Conservation (phyloP, 2,113 vertebrate genomes). For the Pelodiscus sinensis region DNA sequence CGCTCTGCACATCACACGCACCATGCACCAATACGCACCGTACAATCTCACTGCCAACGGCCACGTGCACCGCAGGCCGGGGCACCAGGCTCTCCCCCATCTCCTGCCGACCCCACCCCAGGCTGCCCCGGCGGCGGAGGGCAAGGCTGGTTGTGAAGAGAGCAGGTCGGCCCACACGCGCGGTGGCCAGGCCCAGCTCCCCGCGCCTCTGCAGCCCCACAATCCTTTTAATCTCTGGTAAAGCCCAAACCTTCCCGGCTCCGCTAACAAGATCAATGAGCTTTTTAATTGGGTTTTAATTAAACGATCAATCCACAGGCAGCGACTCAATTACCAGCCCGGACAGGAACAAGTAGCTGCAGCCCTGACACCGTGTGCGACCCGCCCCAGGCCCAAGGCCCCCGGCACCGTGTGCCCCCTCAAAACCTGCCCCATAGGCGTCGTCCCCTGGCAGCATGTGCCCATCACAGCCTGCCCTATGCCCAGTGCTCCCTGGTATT, state of each 20-base stretch:
- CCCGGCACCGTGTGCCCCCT: not conserved
- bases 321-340: constrained; percentile 67
- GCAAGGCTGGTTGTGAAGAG: not conserved
- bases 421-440: not conserved
- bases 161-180: fast-evolving
- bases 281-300: constrained; percentile 79
- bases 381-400: not conserved
- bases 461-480: not conserved
- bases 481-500: not conserved
- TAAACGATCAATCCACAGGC: constrained; percentile 75
- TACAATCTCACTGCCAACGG: fast-evolving
- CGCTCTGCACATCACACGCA: not conserved
- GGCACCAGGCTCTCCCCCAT: not conserved
- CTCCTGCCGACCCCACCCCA: not conserved
- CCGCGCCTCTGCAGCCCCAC: fast-evolving
- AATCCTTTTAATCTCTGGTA: constrained; percentile 48
- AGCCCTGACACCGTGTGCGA: fast-evolving
- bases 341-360: constrained; percentile 13
- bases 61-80: too few species aligned
- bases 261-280: constrained; percentile 74
- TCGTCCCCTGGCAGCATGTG: not conserved
- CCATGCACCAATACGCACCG: too few species aligned
- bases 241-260: constrained; percentile 50
- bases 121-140: not conserved
- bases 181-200: not conserved